Evolutionary conservation across 2,888 invertebrate species (phyloP).

Genomic region (Eudemis profundana): DNA sequence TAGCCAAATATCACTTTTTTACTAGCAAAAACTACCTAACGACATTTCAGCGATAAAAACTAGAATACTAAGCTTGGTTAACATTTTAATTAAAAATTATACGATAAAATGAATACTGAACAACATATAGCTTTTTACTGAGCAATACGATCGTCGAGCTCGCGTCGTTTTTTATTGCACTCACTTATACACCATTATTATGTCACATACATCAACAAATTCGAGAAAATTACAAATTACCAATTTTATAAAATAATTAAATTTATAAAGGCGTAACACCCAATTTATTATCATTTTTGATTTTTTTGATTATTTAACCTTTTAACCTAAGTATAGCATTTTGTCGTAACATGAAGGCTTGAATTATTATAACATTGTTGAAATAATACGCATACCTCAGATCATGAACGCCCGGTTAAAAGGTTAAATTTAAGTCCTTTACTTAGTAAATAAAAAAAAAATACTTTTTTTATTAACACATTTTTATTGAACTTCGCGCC

Average conservation of each 20-base stretch:
- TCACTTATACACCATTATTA: slow-evolving; percentile 19
- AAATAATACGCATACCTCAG: no score
- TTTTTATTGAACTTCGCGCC: no score
- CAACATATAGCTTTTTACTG: slow-evolving; percentile 23
- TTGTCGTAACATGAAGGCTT: no score
- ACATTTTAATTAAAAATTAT: slow-evolving; percentile 11
- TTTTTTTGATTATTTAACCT: neutral
- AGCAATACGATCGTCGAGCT: slow-evolving; percentile 7
- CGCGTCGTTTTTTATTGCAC: slow-evolving; percentile 28
- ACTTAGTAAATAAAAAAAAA: no score
- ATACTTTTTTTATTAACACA: no score
- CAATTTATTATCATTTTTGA: neutral
- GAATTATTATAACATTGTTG: no score
- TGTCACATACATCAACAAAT: slow-evolving; percentile 32
- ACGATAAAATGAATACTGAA: slow-evolving; percentile 33
- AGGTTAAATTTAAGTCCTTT: no score
- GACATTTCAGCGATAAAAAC: neutral
- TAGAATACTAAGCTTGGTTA: slow-evolving; percentile 13
- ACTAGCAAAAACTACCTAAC: no score
- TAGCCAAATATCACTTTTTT: no score
- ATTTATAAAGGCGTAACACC: neutral
- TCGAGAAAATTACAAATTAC: slow-evolving; percentile 32
- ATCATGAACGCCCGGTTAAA: no score
- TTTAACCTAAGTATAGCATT: no score
- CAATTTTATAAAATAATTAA: slow-evolving; percentile 3